Evolutionary conservation across 2,888 invertebrate genomes (phyloP).

Genomic region (Pristionchus maxplancki): DNA sequence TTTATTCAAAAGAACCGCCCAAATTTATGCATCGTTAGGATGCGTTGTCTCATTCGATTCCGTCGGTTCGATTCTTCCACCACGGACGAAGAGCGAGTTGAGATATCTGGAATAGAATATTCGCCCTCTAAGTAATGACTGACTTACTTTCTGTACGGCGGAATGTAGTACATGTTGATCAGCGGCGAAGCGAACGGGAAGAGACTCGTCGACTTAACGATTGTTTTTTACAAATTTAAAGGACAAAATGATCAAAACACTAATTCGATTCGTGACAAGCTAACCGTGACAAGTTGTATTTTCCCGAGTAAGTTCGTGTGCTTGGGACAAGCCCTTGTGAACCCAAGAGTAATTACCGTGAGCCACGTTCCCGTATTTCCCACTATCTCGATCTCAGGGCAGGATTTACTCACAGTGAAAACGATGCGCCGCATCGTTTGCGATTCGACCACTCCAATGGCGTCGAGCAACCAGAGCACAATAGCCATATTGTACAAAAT

Average conservation of each 20-base stretch:
- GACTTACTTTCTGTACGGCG: background rate
- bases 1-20: too few species aligned
- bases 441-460: background rate
- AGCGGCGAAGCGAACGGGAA: background rate
- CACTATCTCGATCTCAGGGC: too few species aligned
- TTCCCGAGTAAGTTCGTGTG: background rate
- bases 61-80: background rate
- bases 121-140: background rate
- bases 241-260: too few species aligned
- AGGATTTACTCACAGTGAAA: background rate
- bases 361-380: too few species aligned
- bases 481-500: background rate
- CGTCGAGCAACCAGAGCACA: background rate
- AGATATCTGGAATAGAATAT: background rate
- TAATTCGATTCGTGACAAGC: background rate
- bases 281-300: background rate
- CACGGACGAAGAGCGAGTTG: background rate
- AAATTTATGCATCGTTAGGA: too few species aligned
- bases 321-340: background rate
- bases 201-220: background rate
- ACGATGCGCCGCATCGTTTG: background rate
- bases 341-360: background rate
- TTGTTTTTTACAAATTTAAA: background rate
- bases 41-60: background rate
- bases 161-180: background rate